Evolutionary conservation across 2,113 vertebrate species (phyloP), one percentile per base, ranked within the genome.

Genomic region (Isurus oxyrinchus): DNA sequence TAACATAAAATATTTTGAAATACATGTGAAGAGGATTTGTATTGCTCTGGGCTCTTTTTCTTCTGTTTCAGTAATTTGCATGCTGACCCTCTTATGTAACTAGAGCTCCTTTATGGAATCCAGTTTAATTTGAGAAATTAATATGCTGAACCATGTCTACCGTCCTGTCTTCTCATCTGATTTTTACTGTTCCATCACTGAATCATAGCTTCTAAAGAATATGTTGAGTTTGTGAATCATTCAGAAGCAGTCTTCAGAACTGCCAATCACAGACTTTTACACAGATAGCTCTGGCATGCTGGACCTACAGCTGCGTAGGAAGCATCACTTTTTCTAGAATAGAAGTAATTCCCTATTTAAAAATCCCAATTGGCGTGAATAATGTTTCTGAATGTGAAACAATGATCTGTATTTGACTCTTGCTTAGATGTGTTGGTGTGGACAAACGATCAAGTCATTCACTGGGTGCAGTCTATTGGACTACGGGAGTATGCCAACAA

Each of bases 391-490:
- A 55, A 14, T 55, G 31, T 93, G 8, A 63, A 44, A 55, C 0
- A 21, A 95, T 86, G 27, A 61, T 53, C 55, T 35, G 40, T 84
- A 4, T 0, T 0, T 69, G 16, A 3, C 76, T 5, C 21, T 66
- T 59, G 59, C 97, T 72, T 96, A 99, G 99, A 99, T 16, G 98
- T 99, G 96, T 96, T 99, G 97, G 99, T 99, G 97, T 99, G 99
- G 99, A 99, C 99, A 96, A 99, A 99, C 0, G 99, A 99, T 97
- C 99, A 99, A 97, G 99, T 99, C 96, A 98, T 99, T 81, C 98
- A 99, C 97, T 99, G 99, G 99, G 98, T 99, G 93, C 98, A 99
- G 97, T 99, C 98, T 96, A 98, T 99, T 0, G 99, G 99, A 94
- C 98, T 99, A 27, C 98, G 99, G 79, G 99, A 99, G 95, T 99